phyloP scores from a whole-genome alignment of 2,797 vertebrate genomes.

The Rhincodon typus region DNA sequence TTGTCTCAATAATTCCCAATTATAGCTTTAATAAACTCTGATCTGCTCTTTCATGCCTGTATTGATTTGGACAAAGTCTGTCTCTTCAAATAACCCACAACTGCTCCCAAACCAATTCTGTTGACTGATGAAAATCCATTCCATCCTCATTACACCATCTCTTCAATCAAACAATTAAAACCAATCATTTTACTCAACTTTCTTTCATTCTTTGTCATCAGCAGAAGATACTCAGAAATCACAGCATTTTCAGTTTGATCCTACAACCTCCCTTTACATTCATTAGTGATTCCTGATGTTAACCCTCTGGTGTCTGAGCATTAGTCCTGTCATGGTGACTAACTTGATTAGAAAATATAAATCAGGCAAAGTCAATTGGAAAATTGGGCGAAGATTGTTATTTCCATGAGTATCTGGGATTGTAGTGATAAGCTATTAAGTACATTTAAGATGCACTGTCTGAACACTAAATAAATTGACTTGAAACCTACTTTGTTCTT shows the following conservation, averaged over 20 bases:
- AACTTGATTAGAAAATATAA: background rate
- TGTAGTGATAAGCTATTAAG: background rate
- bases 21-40: background rate
- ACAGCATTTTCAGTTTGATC: background rate
- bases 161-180: conserved; percentile 4
- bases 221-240: background rate
- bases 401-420: background rate
- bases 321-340: background rate
- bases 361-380: background rate
- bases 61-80: conserved; percentile 28
- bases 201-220: background rate
- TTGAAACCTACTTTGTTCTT: background rate
- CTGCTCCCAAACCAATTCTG: conserved; percentile 9
- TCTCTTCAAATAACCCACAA: conserved; percentile 20
- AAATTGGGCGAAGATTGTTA: background rate
- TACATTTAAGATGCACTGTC: background rate
- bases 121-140: conserved; percentile 28
- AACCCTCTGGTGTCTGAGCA: background rate
- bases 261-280: background rate
- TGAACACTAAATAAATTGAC: background rate
- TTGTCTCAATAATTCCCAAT: conserved; percentile 9
- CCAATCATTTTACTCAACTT: background rate
- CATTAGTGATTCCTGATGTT: background rate
- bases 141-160: conserved; percentile 22
- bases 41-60: conserved; percentile 8